These are phyloP conservation scores for Drosophila repletoides DNA, from an alignment of 1,140 invertebrate species.

Conservation along the genomic window DNA sequence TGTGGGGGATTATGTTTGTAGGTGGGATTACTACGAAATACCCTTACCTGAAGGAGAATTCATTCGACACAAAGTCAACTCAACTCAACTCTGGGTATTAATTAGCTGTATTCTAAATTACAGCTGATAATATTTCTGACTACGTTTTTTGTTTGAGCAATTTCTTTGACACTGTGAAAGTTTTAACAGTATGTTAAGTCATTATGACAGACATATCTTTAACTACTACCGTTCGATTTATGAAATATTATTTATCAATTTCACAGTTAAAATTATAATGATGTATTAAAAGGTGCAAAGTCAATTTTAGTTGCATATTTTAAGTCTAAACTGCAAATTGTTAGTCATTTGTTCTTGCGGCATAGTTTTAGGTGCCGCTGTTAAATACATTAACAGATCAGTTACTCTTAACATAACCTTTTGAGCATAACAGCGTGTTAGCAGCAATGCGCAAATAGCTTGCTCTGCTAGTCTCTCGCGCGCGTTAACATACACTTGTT, in stretches of 20 bases:
- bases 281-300: no score
- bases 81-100: no score
- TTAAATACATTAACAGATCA: background rate
- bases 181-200: background rate
- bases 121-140: background rate
- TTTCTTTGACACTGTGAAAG: no score
- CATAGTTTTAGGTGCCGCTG: constrained; percentile 6
- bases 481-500: background rate
- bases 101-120: no score
- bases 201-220: background rate
- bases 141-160: background rate
- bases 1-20: constrained; percentile 40
- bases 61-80: no score
- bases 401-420: background rate
- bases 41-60: constrained; percentile 3
- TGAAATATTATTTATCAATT: background rate
- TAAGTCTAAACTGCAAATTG: background rate
- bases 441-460: background rate
- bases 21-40: constrained; percentile 39
- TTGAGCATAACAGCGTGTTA: background rate
- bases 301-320: background rate
- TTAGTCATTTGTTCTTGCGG: background rate
- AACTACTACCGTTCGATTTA: background rate
- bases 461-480: no score
- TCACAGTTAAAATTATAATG: no score